A percentile compares a stretch with the other conserved stretches of the same genome.
phyloP scores from a whole-genome alignment of 1,140 invertebrate species.

The Parapsyche elsis region DNA sequence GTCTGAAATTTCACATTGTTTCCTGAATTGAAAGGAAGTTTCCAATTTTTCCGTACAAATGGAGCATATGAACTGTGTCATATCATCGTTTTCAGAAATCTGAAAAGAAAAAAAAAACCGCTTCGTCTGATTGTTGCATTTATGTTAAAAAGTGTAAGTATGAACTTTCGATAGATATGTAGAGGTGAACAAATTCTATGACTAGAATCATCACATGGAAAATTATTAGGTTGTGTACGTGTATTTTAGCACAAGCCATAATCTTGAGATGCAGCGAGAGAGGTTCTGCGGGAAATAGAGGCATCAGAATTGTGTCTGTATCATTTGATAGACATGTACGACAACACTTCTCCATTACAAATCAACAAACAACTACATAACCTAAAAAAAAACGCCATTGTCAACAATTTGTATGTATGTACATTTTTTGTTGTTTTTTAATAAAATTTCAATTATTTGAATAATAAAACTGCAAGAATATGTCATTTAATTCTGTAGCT shows the following conservation, averaged over 20 bases:
- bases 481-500: too few species aligned
- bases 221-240: too few species aligned
- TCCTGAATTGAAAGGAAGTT: slow-evolving; percentile 35
- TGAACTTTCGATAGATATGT: slow-evolving; percentile 5
- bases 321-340: not conserved
- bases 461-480: too few species aligned
- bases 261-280: not conserved
- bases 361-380: too few species aligned
- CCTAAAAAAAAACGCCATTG: too few species aligned
- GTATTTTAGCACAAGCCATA: slow-evolving; percentile 13
- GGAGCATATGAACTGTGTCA: slow-evolving; percentile 41
- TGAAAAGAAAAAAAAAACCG: slow-evolving; percentile 16
- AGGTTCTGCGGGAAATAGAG: not conserved
- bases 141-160: not conserved
- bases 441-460: too few species aligned
- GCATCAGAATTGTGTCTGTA: not conserved
- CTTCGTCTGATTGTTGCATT: not conserved
- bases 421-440: too few species aligned
- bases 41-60: slow-evolving; percentile 36
- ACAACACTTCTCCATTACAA: not conserved
- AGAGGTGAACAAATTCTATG: not conserved
- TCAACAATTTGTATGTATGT: too few species aligned
- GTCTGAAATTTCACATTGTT: slow-evolving; percentile 41
- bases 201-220: too few species aligned
- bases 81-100: slow-evolving; percentile 32